Percentiles rank a stretch among this genome's conserved stretches.
These are phyloP conservation scores for Eremobia ochroleuca DNA, from an alignment of 2,888 invertebrate genomes.

Conservation along the genomic window DNA sequence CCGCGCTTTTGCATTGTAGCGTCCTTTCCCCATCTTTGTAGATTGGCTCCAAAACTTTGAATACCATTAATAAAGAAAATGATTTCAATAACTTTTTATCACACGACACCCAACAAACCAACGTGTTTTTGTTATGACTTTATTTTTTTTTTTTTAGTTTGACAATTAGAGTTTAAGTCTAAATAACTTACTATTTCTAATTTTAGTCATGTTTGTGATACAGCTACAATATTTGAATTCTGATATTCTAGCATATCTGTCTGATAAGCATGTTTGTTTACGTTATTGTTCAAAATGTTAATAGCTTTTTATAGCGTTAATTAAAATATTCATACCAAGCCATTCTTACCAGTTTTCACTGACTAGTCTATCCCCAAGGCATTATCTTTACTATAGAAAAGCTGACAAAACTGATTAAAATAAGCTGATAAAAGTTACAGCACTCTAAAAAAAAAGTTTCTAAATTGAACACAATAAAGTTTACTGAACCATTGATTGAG, in stretches of 20 bases:
- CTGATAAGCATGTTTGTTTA: background rate
- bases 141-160: constrained; percentile 56
- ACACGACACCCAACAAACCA: constrained; percentile 22
- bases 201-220: background rate
- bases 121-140: constrained; percentile 80
- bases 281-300: background rate
- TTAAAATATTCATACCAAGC: background rate
- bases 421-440: background rate
- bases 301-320: background rate
- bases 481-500: background rate
- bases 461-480: background rate
- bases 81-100: background rate
- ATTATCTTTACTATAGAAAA: no score
- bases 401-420: no score
- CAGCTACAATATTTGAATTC: background rate
- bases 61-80: constrained; percentile 4
- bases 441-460: background rate
- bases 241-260: constrained; percentile 2
- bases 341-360: background rate
- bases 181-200: background rate
- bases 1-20: constrained; percentile 94
- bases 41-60: background rate
- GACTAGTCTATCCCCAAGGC: no score
- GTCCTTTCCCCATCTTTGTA: constrained; percentile 92
- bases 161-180: background rate